Evolutionary conservation across 1,140 invertebrate genomes (phyloP).

Genomic region (Magallana angulata): DNA sequence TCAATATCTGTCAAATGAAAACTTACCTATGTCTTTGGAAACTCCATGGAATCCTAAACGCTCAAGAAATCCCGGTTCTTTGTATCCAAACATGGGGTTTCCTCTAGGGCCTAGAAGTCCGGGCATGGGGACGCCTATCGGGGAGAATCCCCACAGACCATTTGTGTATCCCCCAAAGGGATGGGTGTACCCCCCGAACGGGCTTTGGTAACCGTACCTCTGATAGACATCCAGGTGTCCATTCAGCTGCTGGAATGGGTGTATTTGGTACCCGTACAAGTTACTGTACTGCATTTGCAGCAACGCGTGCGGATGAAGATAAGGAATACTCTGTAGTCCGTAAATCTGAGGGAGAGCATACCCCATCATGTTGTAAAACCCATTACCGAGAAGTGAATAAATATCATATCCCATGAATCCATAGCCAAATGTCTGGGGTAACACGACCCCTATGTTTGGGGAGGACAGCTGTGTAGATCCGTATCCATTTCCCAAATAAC

Average conservation of each 20-base stretch:
- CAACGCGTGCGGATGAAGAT: background rate
- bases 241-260: background rate
- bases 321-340: background rate
- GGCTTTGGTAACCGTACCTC: background rate
- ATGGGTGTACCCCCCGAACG: background rate
- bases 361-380: constrained; percentile 1
- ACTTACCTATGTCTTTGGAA: constrained; percentile 3
- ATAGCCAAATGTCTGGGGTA: background rate
- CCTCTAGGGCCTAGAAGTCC: background rate
- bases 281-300: background rate
- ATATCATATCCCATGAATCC: constrained; percentile 12
- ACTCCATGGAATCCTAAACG: constrained; percentile 17
- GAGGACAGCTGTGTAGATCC: background rate
- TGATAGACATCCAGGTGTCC: background rate
- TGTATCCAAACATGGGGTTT: background rate
- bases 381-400: background rate
- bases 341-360: background rate
- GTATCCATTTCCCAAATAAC: background rate
- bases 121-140: background rate
- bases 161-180: background rate
- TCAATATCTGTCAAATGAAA: too few species aligned
- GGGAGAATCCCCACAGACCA: background rate
- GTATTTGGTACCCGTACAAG: background rate
- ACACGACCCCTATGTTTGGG: background rate
- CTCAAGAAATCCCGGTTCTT: background rate